A percentile compares a stretch with the other conserved stretches of the same genome.
phyloP scores from a whole-genome alignment of 1,140 invertebrate genomes.

The Pseudomyrmex cubaensis region DNA sequence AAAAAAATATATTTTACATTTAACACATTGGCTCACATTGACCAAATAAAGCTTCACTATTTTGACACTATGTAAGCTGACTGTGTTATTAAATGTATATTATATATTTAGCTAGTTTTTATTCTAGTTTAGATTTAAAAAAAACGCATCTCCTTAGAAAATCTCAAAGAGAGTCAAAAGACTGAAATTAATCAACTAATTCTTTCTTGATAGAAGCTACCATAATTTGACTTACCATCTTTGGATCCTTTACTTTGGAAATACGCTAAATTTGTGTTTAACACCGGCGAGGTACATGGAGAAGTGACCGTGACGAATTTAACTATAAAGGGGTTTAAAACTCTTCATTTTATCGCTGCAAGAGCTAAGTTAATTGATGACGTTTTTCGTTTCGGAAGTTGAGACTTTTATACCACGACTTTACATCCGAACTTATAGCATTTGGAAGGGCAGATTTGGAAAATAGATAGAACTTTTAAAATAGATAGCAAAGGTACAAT shows the following conservation, averaged over 20 bases:
- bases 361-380: background rate
- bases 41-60: no score
- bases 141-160: no score
- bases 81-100: no score
- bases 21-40: no score
- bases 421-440: background rate
- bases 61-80: no score
- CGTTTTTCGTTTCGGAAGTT: background rate
- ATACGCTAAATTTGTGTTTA: background rate
- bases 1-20: no score
- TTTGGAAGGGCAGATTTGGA: background rate
- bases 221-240: background rate
- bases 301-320: conserved; percentile 6
- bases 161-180: no score
- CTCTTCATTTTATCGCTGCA: background rate
- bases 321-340: background rate
- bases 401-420: background rate
- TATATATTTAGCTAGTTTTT: no score
- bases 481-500: background rate
- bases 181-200: background rate
- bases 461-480: background rate
- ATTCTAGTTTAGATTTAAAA: no score
- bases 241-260: conserved; percentile 13
- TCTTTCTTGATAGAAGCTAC: background rate
- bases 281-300: background rate